Percentiles rank a stretch among this genome's conserved stretches.
These are phyloP conservation scores for Abrostola tripartita DNA, from an alignment of 2,888 invertebrate genomes.

Conservation along the genomic window DNA sequence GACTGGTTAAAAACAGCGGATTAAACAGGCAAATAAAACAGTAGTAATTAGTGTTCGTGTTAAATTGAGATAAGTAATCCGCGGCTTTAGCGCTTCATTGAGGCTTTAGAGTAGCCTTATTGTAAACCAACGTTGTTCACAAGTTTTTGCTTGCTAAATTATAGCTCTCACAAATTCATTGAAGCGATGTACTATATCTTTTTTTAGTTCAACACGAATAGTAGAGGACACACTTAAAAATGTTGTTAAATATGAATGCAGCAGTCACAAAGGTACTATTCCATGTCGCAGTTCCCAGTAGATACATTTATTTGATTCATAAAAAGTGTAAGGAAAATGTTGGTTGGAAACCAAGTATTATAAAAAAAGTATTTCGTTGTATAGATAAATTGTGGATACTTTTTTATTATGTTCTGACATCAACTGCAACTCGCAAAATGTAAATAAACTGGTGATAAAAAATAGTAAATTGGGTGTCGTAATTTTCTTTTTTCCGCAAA, in stretches of 20 bases:
- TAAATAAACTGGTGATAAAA: no score
- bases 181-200: not conserved
- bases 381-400: no score
- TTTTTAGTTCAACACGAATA: not conserved
- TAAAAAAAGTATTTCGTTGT: no score
- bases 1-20: constrained; percentile 17
- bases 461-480: no score
- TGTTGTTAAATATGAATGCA: not conserved
- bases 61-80: constrained; percentile 42
- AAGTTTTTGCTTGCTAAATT: constrained; percentile 17
- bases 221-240: no score
- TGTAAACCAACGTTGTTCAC: constrained; percentile 9
- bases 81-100: constrained; percentile 39
- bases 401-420: no score
- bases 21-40: not conserved
- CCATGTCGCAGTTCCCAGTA: no score
- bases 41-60: constrained; percentile 11
- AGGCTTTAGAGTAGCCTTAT: constrained; percentile 19
- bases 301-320: no score
- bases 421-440: no score
- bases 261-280: not conserved
- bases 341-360: no score
- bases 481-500: not conserved
- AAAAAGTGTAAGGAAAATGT: no score
- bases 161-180: constrained; percentile 2